phyloP scores from a whole-genome alignment of 2,113 vertebrate species.

The Neodon shergylaensis region DNA sequence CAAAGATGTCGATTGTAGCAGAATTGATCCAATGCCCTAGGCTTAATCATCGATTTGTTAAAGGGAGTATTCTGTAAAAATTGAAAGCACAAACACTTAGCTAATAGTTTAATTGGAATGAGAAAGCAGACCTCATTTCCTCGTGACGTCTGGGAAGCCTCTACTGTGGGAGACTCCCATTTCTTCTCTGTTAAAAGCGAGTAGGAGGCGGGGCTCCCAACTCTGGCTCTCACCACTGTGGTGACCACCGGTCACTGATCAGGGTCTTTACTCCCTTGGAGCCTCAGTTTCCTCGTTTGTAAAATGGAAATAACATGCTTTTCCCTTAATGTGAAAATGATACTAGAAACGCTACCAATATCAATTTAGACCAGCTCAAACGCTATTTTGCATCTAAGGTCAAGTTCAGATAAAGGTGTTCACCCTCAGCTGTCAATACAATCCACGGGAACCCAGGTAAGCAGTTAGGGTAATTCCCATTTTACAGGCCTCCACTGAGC shows the following conservation, averaged over 20 bases:
- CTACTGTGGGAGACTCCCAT: neutral
- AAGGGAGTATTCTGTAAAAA: neutral
- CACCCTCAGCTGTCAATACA: too few species aligned
- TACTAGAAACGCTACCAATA: neutral
- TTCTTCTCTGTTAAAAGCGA: neutral
- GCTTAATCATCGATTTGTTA: neutral
- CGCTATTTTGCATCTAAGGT: neutral
- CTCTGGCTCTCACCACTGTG: neutral
- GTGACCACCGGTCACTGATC: neutral
- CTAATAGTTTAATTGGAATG: neutral
- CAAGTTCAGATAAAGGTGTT: neutral
- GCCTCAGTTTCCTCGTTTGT: neutral
- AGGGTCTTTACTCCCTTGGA: neutral
- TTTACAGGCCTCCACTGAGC: neutral
- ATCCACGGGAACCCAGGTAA: neutral
- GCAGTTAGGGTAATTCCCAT: neutral
- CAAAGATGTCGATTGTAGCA: neutral
- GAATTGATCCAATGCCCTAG: neutral
- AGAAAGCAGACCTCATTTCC: neutral
- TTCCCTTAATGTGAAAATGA: neutral
- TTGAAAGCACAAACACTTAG: neutral
- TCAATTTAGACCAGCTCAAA: neutral
- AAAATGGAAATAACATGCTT: neutral
- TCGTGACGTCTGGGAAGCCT: neutral
- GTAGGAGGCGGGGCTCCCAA: neutral